Evolutionary conservation across 1,140 invertebrate species (phyloP).

Genomic region (Telenomus remus): DNA sequence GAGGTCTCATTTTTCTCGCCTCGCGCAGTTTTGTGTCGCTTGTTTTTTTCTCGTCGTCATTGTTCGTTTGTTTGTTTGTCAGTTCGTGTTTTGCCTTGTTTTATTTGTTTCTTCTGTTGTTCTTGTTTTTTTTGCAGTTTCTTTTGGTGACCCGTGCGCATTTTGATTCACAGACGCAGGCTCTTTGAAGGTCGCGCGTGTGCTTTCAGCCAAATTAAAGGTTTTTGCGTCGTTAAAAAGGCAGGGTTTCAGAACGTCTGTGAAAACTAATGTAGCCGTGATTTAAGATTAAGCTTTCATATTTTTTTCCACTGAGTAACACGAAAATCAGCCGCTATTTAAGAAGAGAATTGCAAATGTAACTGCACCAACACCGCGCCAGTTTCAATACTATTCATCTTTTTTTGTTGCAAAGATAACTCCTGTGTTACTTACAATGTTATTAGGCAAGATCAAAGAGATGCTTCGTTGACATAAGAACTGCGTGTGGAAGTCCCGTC

Average conservation of each 20-base stretch:
- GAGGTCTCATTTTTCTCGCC: conserved; percentile 40
- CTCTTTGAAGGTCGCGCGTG: conserved; percentile 13
- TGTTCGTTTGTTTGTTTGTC: conserved; percentile 17
- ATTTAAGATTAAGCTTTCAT: conserved; percentile 2
- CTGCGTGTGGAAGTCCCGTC: conserved; percentile 12
- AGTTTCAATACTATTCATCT: neutral
- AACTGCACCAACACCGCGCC: too few relatives aligned
- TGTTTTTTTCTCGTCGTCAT: too few relatives aligned
- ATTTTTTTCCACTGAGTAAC: too few relatives aligned
- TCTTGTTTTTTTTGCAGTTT: conserved; percentile 11
- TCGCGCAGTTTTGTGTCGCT: conserved; percentile 17
- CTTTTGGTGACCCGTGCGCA: conserved; percentile 25
- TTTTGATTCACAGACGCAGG: conserved; percentile 21
- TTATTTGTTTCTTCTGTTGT: conserved; percentile 12
- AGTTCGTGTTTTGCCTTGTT: neutral
- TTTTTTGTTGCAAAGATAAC: neutral
- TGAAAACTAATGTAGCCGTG: conserved; percentile 11
- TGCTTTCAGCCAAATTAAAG: conserved; percentile 46
- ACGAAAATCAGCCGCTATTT: too few relatives aligned
- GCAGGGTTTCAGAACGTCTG: neutral
- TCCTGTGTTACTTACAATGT: conserved; percentile 18
- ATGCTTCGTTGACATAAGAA: conserved; percentile 15
- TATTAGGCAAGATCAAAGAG: conserved; percentile 41
- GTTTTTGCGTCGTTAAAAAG: conserved; percentile 2
- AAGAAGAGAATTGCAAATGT: too few relatives aligned